Evolutionary conservation across 2,113 vertebrate genomes (phyloP), one percentile per base, ranked within the genome.

Genomic region (Indri indri): DNA sequence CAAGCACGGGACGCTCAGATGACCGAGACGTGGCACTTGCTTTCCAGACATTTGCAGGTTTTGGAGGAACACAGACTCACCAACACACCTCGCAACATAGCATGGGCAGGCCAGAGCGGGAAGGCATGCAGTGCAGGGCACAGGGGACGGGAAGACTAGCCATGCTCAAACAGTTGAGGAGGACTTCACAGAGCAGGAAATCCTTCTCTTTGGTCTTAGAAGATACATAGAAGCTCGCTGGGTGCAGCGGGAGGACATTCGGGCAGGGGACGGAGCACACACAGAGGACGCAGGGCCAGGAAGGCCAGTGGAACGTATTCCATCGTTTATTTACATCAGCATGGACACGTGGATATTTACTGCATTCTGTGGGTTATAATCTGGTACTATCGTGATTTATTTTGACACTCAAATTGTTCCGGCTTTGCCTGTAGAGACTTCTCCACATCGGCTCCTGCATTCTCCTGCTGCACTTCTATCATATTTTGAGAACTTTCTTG

Each of bases 371-470:
- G 32, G 59, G 10, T 74, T 59, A 11, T 73, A 1, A 32, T 54
- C 10, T 63, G 27, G 52, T 52, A 2, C 37, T 22, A 20, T 40
- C 23, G 22, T 32, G 68, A 37, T 5, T 40, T 45, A 12, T 93
- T 34, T 6, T 50, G 34, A 40, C 27, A 16, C 8, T 32, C 45
- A 40, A 5, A 40, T 12, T 4, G 32, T 17, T 5, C 11, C 22
- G 32, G 42, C 32, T 85, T 73, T 37, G 25, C 32, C 71, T 57
- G 30, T 37, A 5, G 25, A 86, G 20, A 17, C 23, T 61, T 27
- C 40, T 94, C 50, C 37, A 11, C 11, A 0, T 0, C n/a, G 57
- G 40, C 14, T 22, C 32, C 37, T 14, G 32, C 3, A 0, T 5
- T 5, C n/a, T 40, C 20, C 32, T 63, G 65, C 45, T 13, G 42